Base-by-base conservation (phyloP, 2,113 vertebrate genomes). In the Antennarius striatus region DNA sequence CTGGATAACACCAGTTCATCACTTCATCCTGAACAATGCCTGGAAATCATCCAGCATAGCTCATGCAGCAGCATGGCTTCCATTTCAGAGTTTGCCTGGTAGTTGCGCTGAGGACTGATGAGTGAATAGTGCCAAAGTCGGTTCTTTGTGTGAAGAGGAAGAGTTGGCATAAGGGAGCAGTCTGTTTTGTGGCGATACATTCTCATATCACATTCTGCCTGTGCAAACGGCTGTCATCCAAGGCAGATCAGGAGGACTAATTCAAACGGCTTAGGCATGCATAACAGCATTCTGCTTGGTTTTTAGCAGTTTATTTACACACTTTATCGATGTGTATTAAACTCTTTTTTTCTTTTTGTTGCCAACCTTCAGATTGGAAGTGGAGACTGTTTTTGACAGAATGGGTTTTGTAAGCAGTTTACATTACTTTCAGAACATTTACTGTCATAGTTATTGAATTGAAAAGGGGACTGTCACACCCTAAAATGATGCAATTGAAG, bases 241-340 rank as follows among this genome's bases (percentile, higher is more conserved):
- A 72, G 73, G 75, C 82, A 86, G 82, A 89, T 90, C 86, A 82
- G 82, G 80, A 83, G 66, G 84, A 86, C 86, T 85, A 86, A 90
- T 89, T 87, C 84, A 88, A 81, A 84, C 53, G 72, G 84, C 84
- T 88, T 84, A 89, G 80, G 85, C 73, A 72, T 78, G 79, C 84
- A 86, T 76, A 86, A 79, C 82, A 84, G 75, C 81, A 77, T 61
- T 84, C 75, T 76, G 77, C 75, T 82, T 76, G 77, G 65, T 84
- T 88, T 88, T 86, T 72, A 84, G 73, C 72, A 48, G 54, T 84
- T 86, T 86, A 87, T 89, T 86, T 85, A 86, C 82, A 79, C 74
- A 68, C 74, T 75, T 79, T 76, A 66, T 72, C 68, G 55, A 45
- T 58, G 62, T 9, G 58, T 79, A 73, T 50, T 14, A 77, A 62